Percentiles rank a stretch among this genome's conserved stretches.
phyloP scores from a whole-genome alignment of 1,140 invertebrate genomes.

The Microplitis demolitor region DNA sequence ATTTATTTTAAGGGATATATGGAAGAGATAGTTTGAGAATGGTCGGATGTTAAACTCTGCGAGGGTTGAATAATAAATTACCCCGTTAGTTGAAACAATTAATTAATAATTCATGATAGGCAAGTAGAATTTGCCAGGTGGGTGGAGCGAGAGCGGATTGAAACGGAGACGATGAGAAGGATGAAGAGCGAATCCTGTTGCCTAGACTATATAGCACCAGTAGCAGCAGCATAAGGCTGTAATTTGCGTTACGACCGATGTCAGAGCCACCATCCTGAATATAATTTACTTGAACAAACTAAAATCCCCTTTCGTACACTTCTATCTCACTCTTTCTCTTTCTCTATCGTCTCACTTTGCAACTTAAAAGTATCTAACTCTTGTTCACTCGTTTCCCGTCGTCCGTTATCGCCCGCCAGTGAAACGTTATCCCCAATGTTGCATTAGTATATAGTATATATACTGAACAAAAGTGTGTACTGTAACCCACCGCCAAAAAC shows the following conservation, averaged over 20 bases:
- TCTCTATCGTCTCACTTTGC: constrained; percentile 3
- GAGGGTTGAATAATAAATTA: constrained; percentile 60
- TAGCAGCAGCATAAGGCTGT: constrained; percentile 41
- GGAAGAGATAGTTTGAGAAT: constrained; percentile 1
- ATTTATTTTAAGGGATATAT: constrained; percentile 3
- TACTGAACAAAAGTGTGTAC: background rate
- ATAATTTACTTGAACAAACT: constrained; percentile 62
- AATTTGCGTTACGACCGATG: constrained; percentile 57
- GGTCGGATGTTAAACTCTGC: constrained; percentile 28
- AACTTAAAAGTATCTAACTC: background rate
- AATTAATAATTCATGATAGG: constrained; percentile 65
- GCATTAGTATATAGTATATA: constrained; percentile 33
- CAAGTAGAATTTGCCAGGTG: constrained; percentile 51
- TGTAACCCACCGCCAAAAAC: constrained; percentile 6
- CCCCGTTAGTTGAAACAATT: constrained; percentile 62
- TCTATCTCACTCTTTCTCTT: constrained; percentile 14
- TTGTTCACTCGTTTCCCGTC: background rate
- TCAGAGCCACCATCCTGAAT: constrained; percentile 55
- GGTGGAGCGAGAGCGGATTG: constrained; percentile 36
- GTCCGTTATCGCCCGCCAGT: constrained; percentile 18
- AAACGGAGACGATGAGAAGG: constrained; percentile 22
- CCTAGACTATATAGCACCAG: constrained; percentile 15
- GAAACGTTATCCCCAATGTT: constrained; percentile 41
- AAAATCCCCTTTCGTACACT: constrained; percentile 47
- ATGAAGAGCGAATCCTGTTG: constrained; percentile 25